Evolutionary conservation across 2,888 invertebrate genomes (phyloP).

Genomic region (Drosophila pseudotakahashii): DNA sequence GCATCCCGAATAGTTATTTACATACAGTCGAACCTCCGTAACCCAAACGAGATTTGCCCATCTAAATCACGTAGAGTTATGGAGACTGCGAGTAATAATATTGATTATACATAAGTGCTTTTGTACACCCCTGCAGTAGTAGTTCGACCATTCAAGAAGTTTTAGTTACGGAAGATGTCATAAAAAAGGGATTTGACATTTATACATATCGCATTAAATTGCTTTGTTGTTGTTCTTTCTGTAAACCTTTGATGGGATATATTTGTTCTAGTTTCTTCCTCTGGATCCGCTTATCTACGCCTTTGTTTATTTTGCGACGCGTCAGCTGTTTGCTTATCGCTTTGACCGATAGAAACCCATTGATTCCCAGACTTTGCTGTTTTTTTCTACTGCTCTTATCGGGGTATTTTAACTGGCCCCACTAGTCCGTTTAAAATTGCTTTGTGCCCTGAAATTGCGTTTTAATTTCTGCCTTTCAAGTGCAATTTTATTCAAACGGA

Average conservation of each 20-base stretch:
- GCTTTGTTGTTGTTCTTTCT: no score
- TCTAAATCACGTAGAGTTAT: background rate
- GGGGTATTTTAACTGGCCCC: slow-evolving; percentile 20
- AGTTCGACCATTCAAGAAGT: no score
- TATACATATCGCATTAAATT: no score
- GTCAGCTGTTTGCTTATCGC: slow-evolving; percentile 68
- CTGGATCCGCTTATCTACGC: slow-evolving; percentile 42
- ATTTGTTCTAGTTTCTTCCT: slow-evolving; percentile 9
- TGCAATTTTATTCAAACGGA: slow-evolving; percentile 4
- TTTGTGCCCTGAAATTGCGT: slow-evolving; percentile 40
- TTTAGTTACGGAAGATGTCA: no score
- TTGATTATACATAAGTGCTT: no score
- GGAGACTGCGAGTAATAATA: background rate
- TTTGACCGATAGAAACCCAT: slow-evolving; percentile 54
- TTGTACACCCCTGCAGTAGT: no score
- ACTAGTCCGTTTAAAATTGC: slow-evolving; percentile 25
- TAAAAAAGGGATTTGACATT: no score
- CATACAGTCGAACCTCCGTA: background rate
- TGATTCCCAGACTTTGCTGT: slow-evolving; percentile 22
- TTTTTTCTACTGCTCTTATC: slow-evolving; percentile 19
- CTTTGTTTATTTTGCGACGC: slow-evolving; percentile 53
- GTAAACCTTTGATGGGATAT: slow-evolving; percentile 51
- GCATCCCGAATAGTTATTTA: background rate
- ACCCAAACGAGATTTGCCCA: background rate
- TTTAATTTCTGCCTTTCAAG: slow-evolving; percentile 21